Percentiles rank a stretch among this genome's conserved stretches.
Conservation (phyloP, 1,140 invertebrate species). For the Eciton burchellii region DNA sequence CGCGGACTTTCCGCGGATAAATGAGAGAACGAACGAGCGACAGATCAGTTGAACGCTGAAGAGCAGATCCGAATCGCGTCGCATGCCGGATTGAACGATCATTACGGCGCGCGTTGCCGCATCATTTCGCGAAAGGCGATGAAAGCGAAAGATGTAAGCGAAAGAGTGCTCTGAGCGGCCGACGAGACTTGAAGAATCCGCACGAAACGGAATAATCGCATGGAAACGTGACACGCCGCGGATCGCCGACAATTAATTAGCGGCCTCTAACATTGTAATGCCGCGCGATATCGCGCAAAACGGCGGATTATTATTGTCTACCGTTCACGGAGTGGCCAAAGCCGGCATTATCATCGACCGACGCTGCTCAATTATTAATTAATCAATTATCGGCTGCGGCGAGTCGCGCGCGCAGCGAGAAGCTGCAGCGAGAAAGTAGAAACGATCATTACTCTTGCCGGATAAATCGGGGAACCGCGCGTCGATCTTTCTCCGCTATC, state of each 20-base stretch:
- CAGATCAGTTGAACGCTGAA: background rate
- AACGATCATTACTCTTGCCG: constrained; percentile 29
- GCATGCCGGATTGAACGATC: background rate
- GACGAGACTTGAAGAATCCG: no score
- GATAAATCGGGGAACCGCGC: background rate
- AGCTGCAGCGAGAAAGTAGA: background rate
- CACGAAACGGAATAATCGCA: background rate
- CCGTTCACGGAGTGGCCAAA: background rate
- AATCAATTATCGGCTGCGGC: constrained; percentile 24
- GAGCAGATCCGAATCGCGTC: background rate
- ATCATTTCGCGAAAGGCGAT: background rate
- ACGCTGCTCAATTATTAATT: constrained; percentile 37
- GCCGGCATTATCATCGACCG: background rate
- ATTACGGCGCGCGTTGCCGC: no score
- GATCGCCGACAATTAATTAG: constrained; percentile 35
- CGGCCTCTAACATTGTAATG: background rate
- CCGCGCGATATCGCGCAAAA: background rate
- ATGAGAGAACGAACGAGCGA: no score
- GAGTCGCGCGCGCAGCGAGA: background rate
- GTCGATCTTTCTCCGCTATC: constrained; percentile 10
- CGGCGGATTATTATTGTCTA: background rate
- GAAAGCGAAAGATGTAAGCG: no score
- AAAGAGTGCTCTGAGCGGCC: no score
- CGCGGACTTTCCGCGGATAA: no score
- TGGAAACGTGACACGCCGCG: background rate